Base-by-base conservation (phyloP, 1,140 invertebrate genomes). In the Drosophila ambigua region DNA sequence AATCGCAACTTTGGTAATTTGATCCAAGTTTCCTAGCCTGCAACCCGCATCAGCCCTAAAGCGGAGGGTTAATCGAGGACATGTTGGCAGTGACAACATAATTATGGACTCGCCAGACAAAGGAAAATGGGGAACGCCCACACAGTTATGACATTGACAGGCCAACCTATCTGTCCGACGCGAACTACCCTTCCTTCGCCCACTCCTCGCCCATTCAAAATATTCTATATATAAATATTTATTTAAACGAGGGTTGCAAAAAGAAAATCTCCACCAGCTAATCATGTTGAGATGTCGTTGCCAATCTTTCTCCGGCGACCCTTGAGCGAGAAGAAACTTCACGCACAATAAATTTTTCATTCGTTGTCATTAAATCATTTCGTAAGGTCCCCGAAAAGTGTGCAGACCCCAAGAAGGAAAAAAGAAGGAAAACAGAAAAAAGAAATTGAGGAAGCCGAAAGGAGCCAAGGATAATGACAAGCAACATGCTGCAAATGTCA, bases 401-500 rank as follows among this genome's bases (percentile, higher is more conserved):
- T 44, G 23, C 1, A 23, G 45, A 66, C 50, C 50, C 55, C 41
- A 24, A 11, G 31, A 20, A 26, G 26, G 15, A 16, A 31, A 31
- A 49, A 59, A 54, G 50, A 54, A 49, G 23, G 45, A 20, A 20
- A 20, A 20, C 20, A 20, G 20, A 20, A 20, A 20, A 51, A 53
- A 68, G 16, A 26, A 54, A 49, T 44, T 26, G 50, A 43, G 46
- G 31, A 53, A 54, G 57, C 31, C 39, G 60, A 65, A 61, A 66
- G 61, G 53, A 72, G 74, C 50, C 72, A 68, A 61, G 69, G 51
- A 85, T 85, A 85, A 85, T 87, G 82, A 85, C 82, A 87, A 67
- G 78, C 62, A 87, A 82, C 83, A 82, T 87, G 78, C 82, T 85
- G 82, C 82, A 87, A 85, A 67, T 85, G 82, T 85, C 82, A 85